Evolutionary conservation across 1,140 invertebrate species (phyloP).

Genomic region (Maniola jurtina): DNA sequence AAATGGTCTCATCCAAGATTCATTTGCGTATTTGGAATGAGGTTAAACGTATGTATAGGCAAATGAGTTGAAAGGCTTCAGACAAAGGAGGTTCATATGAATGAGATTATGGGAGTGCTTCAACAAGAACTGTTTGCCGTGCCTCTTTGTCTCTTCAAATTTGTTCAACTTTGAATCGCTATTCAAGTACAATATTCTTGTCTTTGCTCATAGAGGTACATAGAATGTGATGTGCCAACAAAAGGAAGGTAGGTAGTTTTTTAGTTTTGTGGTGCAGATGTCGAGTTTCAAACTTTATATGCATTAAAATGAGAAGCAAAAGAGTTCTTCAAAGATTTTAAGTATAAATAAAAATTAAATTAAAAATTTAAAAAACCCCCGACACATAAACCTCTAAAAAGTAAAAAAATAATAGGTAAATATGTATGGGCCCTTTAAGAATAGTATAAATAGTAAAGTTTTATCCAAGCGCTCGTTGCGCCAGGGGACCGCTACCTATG

Average conservation of each 20-base stretch:
- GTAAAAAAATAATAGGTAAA: too few species aligned
- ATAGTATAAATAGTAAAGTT: too few species aligned
- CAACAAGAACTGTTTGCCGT: constrained; percentile 15
- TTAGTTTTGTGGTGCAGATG: neutral
- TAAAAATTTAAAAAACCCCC: too few species aligned
- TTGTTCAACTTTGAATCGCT: constrained; percentile 11
- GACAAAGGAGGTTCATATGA: constrained; percentile 16
- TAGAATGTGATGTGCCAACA: neutral
- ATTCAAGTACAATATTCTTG: constrained; percentile 11
- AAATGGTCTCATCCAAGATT: constrained; percentile 11
- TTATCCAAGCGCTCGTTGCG: too few species aligned
- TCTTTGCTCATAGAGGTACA: neutral
- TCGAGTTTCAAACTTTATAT: neutral
- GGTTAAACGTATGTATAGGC: constrained; percentile 16
- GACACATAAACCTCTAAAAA: too few species aligned
- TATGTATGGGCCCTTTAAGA: too few species aligned
- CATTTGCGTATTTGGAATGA: constrained; percentile 17
- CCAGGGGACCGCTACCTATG: too few species aligned
- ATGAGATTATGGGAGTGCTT: constrained; percentile 16
- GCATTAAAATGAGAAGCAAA: neutral
- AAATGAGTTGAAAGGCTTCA: constrained; percentile 18
- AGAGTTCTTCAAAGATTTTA: too few species aligned
- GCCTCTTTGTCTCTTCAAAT: constrained; percentile 15
- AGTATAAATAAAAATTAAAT: too few species aligned
- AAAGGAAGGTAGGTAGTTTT: neutral